phyloP scores from a whole-genome alignment of 2,113 vertebrate genomes.

The Rutilus rutilus region DNA sequence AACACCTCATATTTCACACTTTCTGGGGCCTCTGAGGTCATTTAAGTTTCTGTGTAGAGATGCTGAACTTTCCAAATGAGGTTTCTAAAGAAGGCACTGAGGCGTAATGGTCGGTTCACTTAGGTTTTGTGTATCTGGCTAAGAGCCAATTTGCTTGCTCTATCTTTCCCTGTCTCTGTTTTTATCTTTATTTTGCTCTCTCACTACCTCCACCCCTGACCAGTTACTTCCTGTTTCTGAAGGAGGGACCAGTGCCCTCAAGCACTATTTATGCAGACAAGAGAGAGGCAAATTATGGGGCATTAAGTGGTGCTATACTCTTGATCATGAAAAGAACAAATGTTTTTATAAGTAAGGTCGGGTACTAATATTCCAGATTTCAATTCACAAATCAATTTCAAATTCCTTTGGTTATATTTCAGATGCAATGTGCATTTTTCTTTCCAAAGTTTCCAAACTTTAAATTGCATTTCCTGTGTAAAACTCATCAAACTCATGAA shows the following conservation, averaged over 20 bases:
- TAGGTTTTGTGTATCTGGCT: conserved; percentile 50
- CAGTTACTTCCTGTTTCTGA: conserved; percentile 43
- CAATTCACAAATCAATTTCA: neutral
- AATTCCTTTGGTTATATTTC: neutral
- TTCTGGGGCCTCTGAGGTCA: conserved; percentile 1
- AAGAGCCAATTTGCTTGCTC: conserved; percentile 39
- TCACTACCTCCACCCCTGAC: conserved; percentile 25
- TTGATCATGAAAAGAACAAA: neutral
- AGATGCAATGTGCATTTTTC: neutral
- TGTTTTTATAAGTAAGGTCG: neutral
- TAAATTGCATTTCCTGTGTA: too few relatives aligned
- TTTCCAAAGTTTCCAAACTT: too few relatives aligned
- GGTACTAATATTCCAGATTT: neutral
- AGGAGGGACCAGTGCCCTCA: conserved; percentile 27
- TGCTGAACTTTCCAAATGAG: conserved; percentile 26
- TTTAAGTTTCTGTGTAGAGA: conserved; percentile 4
- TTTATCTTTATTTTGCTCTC: conserved; percentile 42
- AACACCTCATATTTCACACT: neutral
- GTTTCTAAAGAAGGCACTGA: conserved; percentile 31
- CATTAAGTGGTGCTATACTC: conserved; percentile 23
- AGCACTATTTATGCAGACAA: conserved; percentile 44
- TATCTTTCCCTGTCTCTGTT: conserved; percentile 37
- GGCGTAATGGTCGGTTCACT: conserved; percentile 41
- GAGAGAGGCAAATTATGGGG: conserved; percentile 7
- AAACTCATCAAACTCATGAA: too few relatives aligned